These are phyloP conservation scores for Palaemon carinicauda DNA, from an alignment of 1,140 invertebrate species.

Conservation along the genomic window DNA sequence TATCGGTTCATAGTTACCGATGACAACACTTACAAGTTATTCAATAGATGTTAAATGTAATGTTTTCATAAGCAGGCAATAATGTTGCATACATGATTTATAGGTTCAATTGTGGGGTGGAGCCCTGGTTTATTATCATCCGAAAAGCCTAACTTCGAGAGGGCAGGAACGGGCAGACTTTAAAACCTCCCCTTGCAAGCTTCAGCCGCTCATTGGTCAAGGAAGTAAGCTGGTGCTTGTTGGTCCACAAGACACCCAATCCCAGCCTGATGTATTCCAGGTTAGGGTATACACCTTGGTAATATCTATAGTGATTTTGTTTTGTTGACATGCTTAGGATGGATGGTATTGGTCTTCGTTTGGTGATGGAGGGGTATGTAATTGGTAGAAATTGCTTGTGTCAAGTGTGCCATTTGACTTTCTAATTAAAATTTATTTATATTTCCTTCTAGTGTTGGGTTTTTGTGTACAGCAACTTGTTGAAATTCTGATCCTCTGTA, in stretches of 20 bases:
- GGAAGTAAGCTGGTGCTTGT: constrained; percentile 52
- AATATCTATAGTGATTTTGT: constrained; percentile 12
- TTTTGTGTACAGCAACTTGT: no score
- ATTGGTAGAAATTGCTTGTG: neutral
- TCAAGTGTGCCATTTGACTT: no score
- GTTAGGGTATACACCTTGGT: constrained; percentile 42
- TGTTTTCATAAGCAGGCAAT: no score
- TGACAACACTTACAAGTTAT: no score
- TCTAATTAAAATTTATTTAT: no score
- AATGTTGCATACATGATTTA: neutral
- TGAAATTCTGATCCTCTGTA: no score
- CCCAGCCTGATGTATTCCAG: constrained; percentile 58
- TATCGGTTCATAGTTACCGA: no score
- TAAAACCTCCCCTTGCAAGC: constrained; percentile 60
- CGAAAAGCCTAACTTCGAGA: constrained; percentile 54
- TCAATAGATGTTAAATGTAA: no score
- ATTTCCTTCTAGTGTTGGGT: no score
- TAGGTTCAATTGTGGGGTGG: constrained; percentile 58
- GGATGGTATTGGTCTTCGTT: neutral
- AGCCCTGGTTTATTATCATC: constrained; percentile 58
- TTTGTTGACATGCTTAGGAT: neutral
- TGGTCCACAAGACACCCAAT: constrained; percentile 45
- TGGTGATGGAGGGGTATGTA: neutral
- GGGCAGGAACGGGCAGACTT: constrained; percentile 59
- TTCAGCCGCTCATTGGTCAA: constrained; percentile 46